Conservation (phyloP, 1,140 invertebrate genomes). For the Ceratosolen fusciceps region DNA sequence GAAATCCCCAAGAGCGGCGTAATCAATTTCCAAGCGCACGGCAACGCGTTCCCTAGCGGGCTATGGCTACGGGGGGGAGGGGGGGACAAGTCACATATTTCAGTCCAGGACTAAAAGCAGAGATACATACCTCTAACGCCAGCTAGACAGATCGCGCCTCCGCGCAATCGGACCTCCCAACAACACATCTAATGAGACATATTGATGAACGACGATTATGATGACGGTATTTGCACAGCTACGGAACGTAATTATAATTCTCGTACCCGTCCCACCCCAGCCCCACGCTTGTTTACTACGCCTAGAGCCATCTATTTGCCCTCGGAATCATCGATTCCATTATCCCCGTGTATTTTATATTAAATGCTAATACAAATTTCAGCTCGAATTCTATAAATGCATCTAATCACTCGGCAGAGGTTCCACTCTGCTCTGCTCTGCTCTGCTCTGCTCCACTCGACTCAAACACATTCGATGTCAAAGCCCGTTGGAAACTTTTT, state of each 20-base stretch:
- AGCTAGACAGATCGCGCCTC: background rate
- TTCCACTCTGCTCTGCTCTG: background rate
- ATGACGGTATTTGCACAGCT: constrained; percentile 31
- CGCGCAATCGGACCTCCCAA: background rate
- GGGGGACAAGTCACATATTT: constrained; percentile 27
- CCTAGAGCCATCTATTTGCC: constrained; percentile 34
- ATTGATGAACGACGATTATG: constrained; percentile 43
- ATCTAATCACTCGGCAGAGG: background rate
- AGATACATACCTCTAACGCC: constrained; percentile 24
- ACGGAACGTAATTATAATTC: constrained; percentile 33
- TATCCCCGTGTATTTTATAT: constrained; percentile 36
- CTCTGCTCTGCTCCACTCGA: background rate
- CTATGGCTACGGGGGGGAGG: too few species aligned
- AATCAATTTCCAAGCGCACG: constrained; percentile 44
- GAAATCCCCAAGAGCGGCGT: constrained; percentile 24
- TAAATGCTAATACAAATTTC: constrained; percentile 34
- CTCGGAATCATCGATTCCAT: constrained; percentile 27
- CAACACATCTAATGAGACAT: background rate
- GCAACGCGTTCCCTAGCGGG: constrained; percentile 11
- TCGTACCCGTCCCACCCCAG: too few species aligned
- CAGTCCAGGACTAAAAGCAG: constrained; percentile 36
- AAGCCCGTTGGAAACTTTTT: background rate
- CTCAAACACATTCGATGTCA: background rate
- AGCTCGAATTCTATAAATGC: background rate
- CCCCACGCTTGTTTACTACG: constrained; percentile 13